A percentile compares a stretch with the other conserved stretches of the same genome.
phyloP scores from a whole-genome alignment of 1,140 invertebrate genomes.

The Drosophila orosa region DNA sequence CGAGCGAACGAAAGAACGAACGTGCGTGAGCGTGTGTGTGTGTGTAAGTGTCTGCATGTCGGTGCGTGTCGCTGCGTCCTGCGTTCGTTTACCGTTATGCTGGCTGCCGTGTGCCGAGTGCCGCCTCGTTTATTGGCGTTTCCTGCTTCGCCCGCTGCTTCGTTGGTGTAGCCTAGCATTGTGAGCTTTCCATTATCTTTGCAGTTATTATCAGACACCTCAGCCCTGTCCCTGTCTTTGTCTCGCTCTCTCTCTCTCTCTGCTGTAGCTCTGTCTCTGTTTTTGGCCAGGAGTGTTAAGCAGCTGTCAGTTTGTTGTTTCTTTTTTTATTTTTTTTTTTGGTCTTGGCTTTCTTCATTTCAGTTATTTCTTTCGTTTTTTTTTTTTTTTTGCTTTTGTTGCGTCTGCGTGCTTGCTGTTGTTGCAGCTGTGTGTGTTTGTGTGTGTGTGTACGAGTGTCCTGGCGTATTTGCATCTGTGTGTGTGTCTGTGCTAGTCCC shows the following conservation, averaged over 20 bases:
- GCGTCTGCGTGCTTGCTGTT: constrained; percentile 42
- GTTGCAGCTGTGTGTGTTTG: constrained; percentile 10
- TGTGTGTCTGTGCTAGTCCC: constrained; percentile 9
- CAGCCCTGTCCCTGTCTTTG: constrained; percentile 17
- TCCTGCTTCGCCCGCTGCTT: constrained; percentile 69
- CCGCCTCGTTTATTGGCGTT: constrained; percentile 65
- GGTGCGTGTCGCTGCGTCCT: constrained; percentile 23
- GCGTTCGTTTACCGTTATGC: constrained; percentile 43
- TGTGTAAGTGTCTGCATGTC: neutral
- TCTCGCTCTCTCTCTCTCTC: neutral
- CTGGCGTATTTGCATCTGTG: constrained; percentile 13
- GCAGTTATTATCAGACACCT: constrained; percentile 54
- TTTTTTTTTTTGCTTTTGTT: constrained; percentile 23
- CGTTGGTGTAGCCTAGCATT: constrained; percentile 60
- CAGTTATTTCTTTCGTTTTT: neutral
- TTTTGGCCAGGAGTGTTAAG: constrained; percentile 39
- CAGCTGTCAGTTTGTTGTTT: constrained; percentile 44
- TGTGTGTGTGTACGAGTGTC: constrained; percentile 7
- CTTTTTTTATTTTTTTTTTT: constrained; percentile 23
- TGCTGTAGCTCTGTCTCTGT: constrained; percentile 8
- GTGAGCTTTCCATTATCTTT: constrained; percentile 51
- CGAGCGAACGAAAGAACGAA: constrained; percentile 32
- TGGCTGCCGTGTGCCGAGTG: constrained; percentile 10
- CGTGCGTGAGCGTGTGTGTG: neutral
- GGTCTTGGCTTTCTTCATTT: constrained; percentile 1